Evolutionary conservation across 2,888 invertebrate genomes (phyloP).

Genomic region (Electrophaes corylata): DNA sequence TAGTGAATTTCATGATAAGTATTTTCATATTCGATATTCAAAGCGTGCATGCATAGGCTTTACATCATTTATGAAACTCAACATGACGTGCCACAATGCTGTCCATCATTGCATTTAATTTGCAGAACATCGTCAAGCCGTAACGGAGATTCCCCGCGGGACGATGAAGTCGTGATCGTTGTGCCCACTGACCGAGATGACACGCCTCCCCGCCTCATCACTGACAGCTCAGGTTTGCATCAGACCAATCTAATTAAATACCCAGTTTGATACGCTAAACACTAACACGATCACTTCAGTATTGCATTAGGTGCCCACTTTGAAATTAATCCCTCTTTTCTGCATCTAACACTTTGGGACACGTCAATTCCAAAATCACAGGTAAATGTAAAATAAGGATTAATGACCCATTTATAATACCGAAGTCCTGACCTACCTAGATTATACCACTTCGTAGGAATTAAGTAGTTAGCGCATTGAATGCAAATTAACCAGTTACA

Average conservation of each 20-base stretch:
- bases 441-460: conserved; percentile 9
- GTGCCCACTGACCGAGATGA: conserved; percentile 78
- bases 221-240: conserved; percentile 86
- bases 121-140: conserved; percentile 74
- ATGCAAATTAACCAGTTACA: conserved; percentile 71
- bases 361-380: conserved; percentile 6
- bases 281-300: conserved; percentile 26
- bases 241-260: conserved; percentile 40
- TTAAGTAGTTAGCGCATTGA: conserved; percentile 38
- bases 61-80: not conserved
- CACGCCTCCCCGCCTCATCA: conserved; percentile 83
- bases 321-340: conserved; percentile 11
- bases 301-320: conserved; percentile 22
- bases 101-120: conserved; percentile 41
- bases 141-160: conserved; percentile 71
- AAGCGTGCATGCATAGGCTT: not conserved
- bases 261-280: conserved; percentile 27
- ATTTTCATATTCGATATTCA: not conserved
- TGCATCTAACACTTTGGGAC: conserved; percentile 18
- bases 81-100: conserved; percentile 7
- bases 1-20: not conserved
- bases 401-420: conserved; percentile 7
- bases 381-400: conserved; percentile 5
- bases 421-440: conserved; percentile 5
- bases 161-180: conserved; percentile 78